Evolutionary conservation across 2,113 vertebrate genomes (phyloP).

Genomic region (Petromus typicus): DNA sequence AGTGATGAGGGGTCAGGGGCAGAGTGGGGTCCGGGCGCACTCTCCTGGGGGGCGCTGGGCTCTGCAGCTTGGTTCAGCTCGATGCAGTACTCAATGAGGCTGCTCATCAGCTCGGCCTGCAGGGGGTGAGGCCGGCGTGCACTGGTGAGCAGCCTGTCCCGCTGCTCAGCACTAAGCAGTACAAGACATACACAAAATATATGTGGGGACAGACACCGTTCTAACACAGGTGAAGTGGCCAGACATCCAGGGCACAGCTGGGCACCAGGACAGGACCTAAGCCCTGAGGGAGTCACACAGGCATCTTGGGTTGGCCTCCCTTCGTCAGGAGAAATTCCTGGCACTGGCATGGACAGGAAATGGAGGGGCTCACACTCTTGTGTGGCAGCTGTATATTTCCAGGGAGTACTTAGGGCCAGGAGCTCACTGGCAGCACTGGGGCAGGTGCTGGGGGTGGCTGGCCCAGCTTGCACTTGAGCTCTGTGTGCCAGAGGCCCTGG

Average conservation of each 20-base stretch:
- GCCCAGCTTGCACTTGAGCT: background rate
- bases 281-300: background rate
- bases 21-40: background rate
- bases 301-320: rapidly evolving
- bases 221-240: background rate
- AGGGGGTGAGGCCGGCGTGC: background rate
- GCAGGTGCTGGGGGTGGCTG: background rate
- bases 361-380: no score
- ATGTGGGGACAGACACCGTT: background rate
- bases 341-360: background rate
- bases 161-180: rapidly evolving
- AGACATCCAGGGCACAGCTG: background rate
- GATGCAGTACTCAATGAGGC: conserved; percentile 95
- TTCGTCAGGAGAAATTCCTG: background rate
- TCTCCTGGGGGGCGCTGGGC: conserved; percentile 49
- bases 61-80: conserved; percentile 88
- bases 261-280: background rate
- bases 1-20: background rate
- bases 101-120: conserved; percentile 95
- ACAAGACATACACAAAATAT: background rate
- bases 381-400: background rate
- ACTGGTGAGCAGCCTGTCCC: background rate
- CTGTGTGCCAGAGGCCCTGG: background rate
- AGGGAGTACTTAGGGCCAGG: background rate
- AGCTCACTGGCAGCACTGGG: background rate